Base-by-base conservation (phyloP, 2,797 vertebrate genomes). In the Neostethus bicornis region DNA sequence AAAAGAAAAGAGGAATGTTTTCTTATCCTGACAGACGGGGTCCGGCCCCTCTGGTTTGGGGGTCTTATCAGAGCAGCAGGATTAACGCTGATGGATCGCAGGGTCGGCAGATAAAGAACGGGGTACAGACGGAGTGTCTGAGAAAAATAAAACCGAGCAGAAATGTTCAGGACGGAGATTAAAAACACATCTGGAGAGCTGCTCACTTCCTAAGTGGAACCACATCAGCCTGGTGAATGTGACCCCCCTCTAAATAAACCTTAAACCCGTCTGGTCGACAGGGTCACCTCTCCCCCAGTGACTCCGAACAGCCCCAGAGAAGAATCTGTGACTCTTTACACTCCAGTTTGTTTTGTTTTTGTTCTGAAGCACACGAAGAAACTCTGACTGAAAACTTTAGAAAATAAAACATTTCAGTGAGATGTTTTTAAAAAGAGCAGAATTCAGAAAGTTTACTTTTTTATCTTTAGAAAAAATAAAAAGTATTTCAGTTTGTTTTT, bases 11-110 rank as follows among this genome's bases (percentile, higher is more conserved):
- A 77, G 79, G 83, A 88, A 87, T 87, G 77, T 67, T 70, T 76
- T 67, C 76, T 88, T 88, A 87, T 85, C 84, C 14, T 49, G 59
- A 44, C 52, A 73, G 78, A 70, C 59, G 56, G 57, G 57, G 71
- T 77, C 80, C 83, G 85, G 73, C 60, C 28, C 17, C 37, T 71
- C 73, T 69, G 82, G 80, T 70, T 66, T 56, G 52, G 53, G 42
- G 52, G 53, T 57, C 70, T 85, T 89, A 90, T 90, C 89, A 83
- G 73, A 43, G 43, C 53, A 56, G 65, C 55, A 51, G 68, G 52
- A 64, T 52, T 31, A 57, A 70, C 46, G 79, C 39, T 80, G 79
- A 87, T 75, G 45, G 70, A 80, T 51, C 65, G 42, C 64, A 73
- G 58, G 44, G 57, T 51, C n/a, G n/a, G n/a, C n/a, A n/a, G n/a